Evolutionary conservation across 2,888 invertebrate genomes (phyloP).

Genomic region (Tachina grossa): DNA sequence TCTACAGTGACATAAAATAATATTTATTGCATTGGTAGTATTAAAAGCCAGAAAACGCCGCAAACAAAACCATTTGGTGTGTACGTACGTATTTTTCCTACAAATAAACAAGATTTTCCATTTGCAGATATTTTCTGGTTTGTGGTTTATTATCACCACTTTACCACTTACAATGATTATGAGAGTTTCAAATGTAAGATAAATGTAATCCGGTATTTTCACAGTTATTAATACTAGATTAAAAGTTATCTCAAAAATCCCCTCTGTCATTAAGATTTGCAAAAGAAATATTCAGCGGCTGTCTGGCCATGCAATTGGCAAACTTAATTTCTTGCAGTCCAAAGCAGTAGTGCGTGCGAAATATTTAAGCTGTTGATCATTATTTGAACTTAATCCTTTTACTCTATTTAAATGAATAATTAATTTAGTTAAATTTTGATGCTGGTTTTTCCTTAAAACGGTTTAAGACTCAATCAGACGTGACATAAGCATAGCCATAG

Average conservation of each 20-base stretch:
- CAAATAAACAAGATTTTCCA: slow-evolving; percentile 46
- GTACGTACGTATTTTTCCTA: background rate
- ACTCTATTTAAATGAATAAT: background rate
- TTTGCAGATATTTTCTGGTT: slow-evolving; percentile 22
- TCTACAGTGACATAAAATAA: slow-evolving; percentile 18
- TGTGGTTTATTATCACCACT: slow-evolving; percentile 34
- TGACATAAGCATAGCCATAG: no score
- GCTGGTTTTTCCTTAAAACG: background rate
- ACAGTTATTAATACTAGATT: background rate
- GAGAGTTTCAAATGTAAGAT: slow-evolving; percentile 21
- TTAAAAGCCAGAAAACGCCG: slow-evolving; percentile 39
- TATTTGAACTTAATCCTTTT: background rate
- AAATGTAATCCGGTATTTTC: slow-evolving; percentile 33
- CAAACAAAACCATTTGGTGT: slow-evolving; percentile 21
- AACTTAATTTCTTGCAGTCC: background rate
- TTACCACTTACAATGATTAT: background rate
- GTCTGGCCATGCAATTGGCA: background rate
- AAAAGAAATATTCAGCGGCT: slow-evolving; percentile 24
- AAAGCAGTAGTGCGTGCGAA: background rate
- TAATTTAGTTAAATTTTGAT: background rate
- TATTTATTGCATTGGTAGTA: slow-evolving; percentile 43
- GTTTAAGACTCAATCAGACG: no score
- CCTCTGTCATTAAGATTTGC: background rate
- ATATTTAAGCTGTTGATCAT: background rate
- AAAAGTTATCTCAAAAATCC: background rate